These are phyloP conservation scores for Agapornis roseicollis DNA, from an alignment of 2,113 vertebrate genomes.

Conservation along the genomic window DNA sequence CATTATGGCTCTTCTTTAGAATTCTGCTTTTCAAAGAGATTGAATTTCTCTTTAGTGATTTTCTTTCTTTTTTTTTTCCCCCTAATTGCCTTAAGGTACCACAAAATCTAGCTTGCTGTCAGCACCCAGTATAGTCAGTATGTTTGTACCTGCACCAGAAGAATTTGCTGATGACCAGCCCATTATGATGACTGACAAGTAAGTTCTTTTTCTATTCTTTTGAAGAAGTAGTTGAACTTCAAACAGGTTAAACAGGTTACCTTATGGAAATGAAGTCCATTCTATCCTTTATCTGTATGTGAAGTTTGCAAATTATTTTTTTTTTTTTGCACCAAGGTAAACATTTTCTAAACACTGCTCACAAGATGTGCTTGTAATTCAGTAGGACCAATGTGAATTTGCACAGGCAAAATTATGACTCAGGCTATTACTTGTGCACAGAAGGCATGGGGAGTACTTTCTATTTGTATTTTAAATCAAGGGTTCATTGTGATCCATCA, in stretches of 20 bases:
- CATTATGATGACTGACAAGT: slow-evolving; percentile 94
- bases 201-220: slow-evolving; percentile 34
- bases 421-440: fast-evolving
- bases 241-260: background rate
- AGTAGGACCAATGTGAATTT: background rate
- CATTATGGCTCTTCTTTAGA: background rate
- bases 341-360: background rate
- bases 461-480: background rate
- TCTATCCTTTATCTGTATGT: background rate
- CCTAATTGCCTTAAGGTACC: slow-evolving; percentile 75
- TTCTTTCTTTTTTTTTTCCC: background rate
- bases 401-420: background rate
- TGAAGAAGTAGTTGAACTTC: background rate
- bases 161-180: slow-evolving; percentile 98
- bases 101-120: slow-evolving; percentile 96
- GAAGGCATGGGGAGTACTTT: background rate
- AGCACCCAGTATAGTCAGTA: slow-evolving; percentile 95
- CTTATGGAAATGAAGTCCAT: background rate
- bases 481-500: background rate
- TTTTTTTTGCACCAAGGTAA: background rate
- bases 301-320: background rate
- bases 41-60: background rate
- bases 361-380: background rate
- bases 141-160: slow-evolving; percentile 97
- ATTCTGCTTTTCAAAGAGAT: background rate